These are phyloP conservation scores for Euwallacea similis DNA, from an alignment of 1,140 invertebrate genomes.

Conservation along the genomic window DNA sequence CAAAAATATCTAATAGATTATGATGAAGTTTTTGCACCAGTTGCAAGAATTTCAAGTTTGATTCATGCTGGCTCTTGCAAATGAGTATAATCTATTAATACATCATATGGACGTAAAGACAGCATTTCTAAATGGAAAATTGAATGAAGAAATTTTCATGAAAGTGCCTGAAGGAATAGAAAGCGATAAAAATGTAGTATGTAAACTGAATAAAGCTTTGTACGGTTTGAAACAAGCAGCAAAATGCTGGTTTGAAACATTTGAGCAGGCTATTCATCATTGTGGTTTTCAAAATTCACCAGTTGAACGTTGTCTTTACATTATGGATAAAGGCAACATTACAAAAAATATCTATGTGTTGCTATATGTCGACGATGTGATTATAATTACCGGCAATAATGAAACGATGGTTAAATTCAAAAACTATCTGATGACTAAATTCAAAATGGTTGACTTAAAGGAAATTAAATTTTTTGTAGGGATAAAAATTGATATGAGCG, in stretches of 20 bases:
- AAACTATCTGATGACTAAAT: neutral
- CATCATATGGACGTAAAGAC: slow-evolving; percentile 54
- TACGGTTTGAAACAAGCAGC: slow-evolving; percentile 18
- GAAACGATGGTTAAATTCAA: neutral
- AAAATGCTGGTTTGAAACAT: slow-evolving; percentile 21
- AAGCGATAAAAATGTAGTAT: slow-evolving; percentile 16
- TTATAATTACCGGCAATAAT: neutral
- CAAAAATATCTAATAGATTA: slow-evolving; percentile 52
- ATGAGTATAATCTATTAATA: no score
- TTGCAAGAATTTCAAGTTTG: slow-evolving; percentile 45
- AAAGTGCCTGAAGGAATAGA: slow-evolving; percentile 50
- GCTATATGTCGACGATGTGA: neutral
- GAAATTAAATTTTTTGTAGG: slow-evolving; percentile 7
- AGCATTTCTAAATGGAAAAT: slow-evolving; percentile 51
- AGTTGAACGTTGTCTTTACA: neutral
- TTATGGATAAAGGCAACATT: neutral
- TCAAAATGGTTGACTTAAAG: slow-evolving; percentile 6
- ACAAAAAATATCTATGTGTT: neutral
- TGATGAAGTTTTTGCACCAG: slow-evolving; percentile 45
- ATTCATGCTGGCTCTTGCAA: no score
- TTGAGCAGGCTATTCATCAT: neutral
- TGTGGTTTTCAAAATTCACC: neutral
- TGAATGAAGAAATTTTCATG: slow-evolving; percentile 52
- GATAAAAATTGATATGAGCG: neutral
- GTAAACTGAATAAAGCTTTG: slow-evolving; percentile 7